Conservation (phyloP, 2,113 vertebrate genomes). For the Semnopithecus entellus region DNA sequence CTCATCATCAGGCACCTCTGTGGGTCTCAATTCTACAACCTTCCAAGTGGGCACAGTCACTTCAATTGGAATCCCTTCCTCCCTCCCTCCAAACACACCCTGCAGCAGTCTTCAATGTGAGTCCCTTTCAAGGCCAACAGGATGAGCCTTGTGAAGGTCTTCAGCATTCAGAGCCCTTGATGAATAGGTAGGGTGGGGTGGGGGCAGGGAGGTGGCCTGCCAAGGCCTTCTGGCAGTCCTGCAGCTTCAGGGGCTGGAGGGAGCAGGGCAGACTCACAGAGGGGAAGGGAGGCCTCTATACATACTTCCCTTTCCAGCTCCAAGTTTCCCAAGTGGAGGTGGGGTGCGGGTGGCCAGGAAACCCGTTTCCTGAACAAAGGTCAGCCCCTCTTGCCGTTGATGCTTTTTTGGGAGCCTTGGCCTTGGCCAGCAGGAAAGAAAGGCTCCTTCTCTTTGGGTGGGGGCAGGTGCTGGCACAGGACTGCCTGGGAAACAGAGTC, state of each 20-base stretch:
- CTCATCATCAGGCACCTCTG: not conserved
- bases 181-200: not conserved
- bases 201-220: not conserved
- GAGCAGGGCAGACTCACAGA: not conserved
- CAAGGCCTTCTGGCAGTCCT: not conserved
- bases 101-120: not conserved
- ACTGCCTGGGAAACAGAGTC: conserved; percentile 37
- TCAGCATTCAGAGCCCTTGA: not conserved
- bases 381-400: not conserved
- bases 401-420: conserved; percentile 30
- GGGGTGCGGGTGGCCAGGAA: not conserved
- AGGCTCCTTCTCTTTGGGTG: conserved; percentile 3
- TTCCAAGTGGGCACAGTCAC: conserved; percentile 56
- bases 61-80: conserved; percentile 59
- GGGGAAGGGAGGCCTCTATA: not conserved
- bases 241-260: not conserved
- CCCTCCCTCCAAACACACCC: conserved; percentile 69
- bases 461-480: conserved; percentile 36
- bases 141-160: not conserved
- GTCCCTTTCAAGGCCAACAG: not conserved
- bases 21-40: not conserved
- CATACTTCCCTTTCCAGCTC: not conserved
- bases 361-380: conserved; percentile 29
- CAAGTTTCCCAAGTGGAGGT: not conserved
- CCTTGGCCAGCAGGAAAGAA: conserved; percentile 23